phyloP scores from a whole-genome alignment of 2,797 vertebrate genomes.

The Neomorphus geoffroyi region DNA sequence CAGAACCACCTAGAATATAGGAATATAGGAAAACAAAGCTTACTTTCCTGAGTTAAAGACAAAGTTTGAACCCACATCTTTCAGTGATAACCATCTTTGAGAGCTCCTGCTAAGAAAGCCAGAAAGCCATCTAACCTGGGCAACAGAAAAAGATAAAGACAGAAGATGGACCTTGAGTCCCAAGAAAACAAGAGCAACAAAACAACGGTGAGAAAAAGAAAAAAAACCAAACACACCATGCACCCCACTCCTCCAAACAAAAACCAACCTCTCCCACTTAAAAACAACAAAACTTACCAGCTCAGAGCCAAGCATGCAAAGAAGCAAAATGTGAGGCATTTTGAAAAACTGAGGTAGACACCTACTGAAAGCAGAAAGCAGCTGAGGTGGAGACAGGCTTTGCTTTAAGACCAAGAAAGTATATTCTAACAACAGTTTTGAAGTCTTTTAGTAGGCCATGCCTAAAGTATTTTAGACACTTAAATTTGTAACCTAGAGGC shows the following conservation, averaged over 20 bases:
- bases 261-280: neutral
- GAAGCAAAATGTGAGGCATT: neutral
- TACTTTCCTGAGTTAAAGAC: neutral
- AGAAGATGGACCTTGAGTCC: neutral
- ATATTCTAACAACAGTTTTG: neutral
- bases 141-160: neutral
- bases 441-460: neutral
- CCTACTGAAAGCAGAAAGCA: neutral
- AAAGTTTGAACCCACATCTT: neutral
- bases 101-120: neutral
- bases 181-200: neutral
- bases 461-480: neutral
- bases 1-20: neutral
- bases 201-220: accelerated
- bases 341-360: neutral
- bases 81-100: neutral
- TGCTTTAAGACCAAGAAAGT: neutral
- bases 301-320: neutral
- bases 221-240: neutral
- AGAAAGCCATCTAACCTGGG: neutral
- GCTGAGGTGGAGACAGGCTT: neutral
- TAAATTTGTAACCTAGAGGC: neutral
- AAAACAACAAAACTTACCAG: neutral
- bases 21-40: neutral
- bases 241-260: neutral